Base-by-base conservation (phyloP, 2,888 invertebrate genomes). In the Machimus rusticus region DNA sequence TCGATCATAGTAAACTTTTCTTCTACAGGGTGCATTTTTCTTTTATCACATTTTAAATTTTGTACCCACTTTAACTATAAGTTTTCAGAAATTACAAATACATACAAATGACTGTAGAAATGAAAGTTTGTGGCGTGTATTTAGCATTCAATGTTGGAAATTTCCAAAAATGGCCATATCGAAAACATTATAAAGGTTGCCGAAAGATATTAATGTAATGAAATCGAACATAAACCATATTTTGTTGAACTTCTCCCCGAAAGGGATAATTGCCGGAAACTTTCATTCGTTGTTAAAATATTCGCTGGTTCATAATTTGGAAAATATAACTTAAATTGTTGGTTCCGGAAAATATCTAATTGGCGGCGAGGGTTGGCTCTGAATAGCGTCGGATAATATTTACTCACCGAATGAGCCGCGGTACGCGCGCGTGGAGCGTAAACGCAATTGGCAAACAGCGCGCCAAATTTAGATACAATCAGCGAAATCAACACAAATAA, bases 401-500 rank as follows among this genome's bases (percentile, higher is more conserved):
- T n/a, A 14, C 55, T 6, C 55, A 55, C 5, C 16, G 55, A 55
- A 23, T 55, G 5, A 19, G 5, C 6, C 19, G 19, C 8, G 6
- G 9, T 6, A 0, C 8, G 57, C 9, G 57, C 66, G 28, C 66
- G 66, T 46, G 43, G 66, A 51, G 28, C 23, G 23, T 66, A 66
- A 37, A 78, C 78, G 37, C 79, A 79, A 55, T 79, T 39, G 31
- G 79, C 51, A 79, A 79, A 79, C 23, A 79, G n/a, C 39, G 51
- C 8, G 31, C 16, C 43, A 46, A 43, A 78, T 78, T 78, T 79
- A 79, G 46, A 79, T 51, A 79, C 23, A 79, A 79, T 79, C 51
- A 34, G 46, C 51, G 28, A 79, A 51, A 79, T 51, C 37, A 79
- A 79, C 51, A 51, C 66, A 46, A 79, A 51, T 79, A 46, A 46